Evolutionary conservation across 2,888 invertebrate species (phyloP).

Genomic region (Amphipoea oculea): DNA sequence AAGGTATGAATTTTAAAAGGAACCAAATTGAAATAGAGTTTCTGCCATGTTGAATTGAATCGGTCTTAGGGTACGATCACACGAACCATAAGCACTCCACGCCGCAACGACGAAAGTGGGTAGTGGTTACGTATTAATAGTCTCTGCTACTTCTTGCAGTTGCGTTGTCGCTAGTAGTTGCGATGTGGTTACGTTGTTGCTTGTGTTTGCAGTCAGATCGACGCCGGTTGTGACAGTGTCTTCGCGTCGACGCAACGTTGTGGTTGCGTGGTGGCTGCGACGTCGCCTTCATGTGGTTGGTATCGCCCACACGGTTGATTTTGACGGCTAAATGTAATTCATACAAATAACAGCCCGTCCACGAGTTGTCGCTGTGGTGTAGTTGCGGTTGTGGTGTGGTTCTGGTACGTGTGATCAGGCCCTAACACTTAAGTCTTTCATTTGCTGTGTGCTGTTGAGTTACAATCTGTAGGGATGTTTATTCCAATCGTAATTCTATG

Average conservation of each 20-base stretch:
- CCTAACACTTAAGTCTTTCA: conserved; percentile 45
- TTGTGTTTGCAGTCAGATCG: not conserved
- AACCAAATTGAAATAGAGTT: conserved; percentile 70
- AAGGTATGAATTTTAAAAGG: conserved; percentile 74
- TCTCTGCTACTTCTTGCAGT: too few species aligned
- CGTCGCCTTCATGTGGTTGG: not conserved
- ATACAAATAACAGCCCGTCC: not conserved
- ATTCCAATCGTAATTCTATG: conserved; percentile 29
- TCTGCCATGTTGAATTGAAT: conserved; percentile 59
- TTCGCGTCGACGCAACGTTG: not conserved
- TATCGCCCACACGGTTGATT: not conserved
- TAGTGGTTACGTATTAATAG: not conserved
- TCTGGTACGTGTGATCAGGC: not conserved
- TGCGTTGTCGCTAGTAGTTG: not conserved
- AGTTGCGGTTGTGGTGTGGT: not conserved
- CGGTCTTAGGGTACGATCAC: conserved; percentile 15
- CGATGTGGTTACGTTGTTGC: not conserved
- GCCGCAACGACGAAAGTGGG: too few species aligned
- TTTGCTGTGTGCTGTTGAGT: conserved; percentile 35
- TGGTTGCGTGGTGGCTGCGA: not conserved
- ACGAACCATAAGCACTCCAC: not conserved
- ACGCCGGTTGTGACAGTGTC: not conserved
- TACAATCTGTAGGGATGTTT: conserved; percentile 30
- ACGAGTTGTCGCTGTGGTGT: not conserved
- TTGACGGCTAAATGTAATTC: not conserved